Percentiles rank a stretch among this genome's conserved stretches.
Evolutionary conservation across 2,888 invertebrate genomes (phyloP).

Genomic region (Bugulina stolonifera): DNA sequence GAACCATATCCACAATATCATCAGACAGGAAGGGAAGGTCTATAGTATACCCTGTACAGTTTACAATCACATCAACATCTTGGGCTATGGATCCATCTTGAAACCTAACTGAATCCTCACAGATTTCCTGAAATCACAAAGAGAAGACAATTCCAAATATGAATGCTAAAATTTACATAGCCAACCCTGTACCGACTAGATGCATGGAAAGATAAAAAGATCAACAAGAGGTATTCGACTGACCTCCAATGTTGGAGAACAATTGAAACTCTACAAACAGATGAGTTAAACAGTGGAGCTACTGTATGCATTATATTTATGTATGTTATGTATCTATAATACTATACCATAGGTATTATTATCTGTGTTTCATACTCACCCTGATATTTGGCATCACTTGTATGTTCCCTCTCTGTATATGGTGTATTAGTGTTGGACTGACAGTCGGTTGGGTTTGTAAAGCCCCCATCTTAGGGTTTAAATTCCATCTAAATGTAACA

Average conservation of each 20-base stretch:
- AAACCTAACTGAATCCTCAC: constrained; percentile 39
- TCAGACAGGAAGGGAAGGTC: constrained; percentile 41
- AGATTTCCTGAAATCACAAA: constrained; percentile 37
- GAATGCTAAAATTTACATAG: no score
- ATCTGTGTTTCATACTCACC: no score
- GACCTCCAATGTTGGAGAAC: no score
- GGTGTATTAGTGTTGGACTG: constrained; percentile 46
- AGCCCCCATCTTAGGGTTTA: constrained; percentile 46
- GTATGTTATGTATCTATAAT: no score
- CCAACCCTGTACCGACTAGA: no score
- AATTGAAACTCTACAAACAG: no score
- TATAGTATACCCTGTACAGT: constrained; percentile 48
- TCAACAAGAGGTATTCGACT: no score
- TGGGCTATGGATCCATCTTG: constrained; percentile 38
- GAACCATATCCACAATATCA: constrained; percentile 33
- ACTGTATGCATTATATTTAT: no score
- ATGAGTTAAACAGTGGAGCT: no score
- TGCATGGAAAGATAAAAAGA: no score
- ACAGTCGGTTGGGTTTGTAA: constrained; percentile 48
- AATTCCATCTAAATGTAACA: constrained; percentile 45
- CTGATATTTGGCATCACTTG: constrained; percentile 43
- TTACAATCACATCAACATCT: constrained; percentile 39
- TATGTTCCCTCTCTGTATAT: constrained; percentile 44
- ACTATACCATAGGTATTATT: no score
- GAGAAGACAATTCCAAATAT: no score